phyloP scores from a whole-genome alignment of 2,888 invertebrate genomes.

The Platycnemis pennipes region DNA sequence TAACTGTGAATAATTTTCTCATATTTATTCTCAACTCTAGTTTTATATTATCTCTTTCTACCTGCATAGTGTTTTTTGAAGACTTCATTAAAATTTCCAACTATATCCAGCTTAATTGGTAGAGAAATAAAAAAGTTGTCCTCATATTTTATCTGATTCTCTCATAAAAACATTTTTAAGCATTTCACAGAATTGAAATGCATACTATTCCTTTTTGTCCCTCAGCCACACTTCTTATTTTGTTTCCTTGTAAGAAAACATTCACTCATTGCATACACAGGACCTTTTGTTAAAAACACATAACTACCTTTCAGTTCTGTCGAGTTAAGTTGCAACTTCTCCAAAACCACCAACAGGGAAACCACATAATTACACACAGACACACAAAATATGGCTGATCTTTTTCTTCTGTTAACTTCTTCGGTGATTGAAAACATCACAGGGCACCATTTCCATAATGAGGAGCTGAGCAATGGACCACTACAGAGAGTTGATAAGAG shows the following conservation, averaged over 20 bases:
- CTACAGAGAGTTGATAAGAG: not conserved
- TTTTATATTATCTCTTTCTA: slow-evolving; percentile 46
- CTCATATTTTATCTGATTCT: slow-evolving; percentile 57
- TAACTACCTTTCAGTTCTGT: slow-evolving; percentile 49
- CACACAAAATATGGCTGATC: slow-evolving; percentile 32
- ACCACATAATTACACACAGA: slow-evolving; percentile 36
- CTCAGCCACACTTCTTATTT: slow-evolving; percentile 49
- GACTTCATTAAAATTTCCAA: slow-evolving; percentile 37
- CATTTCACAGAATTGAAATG: slow-evolving; percentile 67
- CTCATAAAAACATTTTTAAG: slow-evolving; percentile 63
- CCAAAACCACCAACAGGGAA: slow-evolving; percentile 56
- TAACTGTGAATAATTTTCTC: slow-evolving; percentile 58
- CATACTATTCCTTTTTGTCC: slow-evolving; percentile 44
- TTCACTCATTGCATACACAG: slow-evolving; percentile 45
- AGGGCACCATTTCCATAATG: not conserved
- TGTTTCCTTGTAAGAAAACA: slow-evolving; percentile 52
- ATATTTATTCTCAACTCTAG: slow-evolving; percentile 58
- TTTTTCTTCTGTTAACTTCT: not conserved
- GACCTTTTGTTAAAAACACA: slow-evolving; percentile 29
- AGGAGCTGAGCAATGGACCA: not conserved
- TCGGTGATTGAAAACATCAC: not conserved
- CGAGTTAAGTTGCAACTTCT: slow-evolving; percentile 59
- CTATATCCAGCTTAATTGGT: slow-evolving; percentile 51
- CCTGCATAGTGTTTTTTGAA: slow-evolving; percentile 44
- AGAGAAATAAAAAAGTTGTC: slow-evolving; percentile 62